phyloP scores from a whole-genome alignment of 2,888 invertebrate genomes.

The Caenorhabditis japonica region DNA sequence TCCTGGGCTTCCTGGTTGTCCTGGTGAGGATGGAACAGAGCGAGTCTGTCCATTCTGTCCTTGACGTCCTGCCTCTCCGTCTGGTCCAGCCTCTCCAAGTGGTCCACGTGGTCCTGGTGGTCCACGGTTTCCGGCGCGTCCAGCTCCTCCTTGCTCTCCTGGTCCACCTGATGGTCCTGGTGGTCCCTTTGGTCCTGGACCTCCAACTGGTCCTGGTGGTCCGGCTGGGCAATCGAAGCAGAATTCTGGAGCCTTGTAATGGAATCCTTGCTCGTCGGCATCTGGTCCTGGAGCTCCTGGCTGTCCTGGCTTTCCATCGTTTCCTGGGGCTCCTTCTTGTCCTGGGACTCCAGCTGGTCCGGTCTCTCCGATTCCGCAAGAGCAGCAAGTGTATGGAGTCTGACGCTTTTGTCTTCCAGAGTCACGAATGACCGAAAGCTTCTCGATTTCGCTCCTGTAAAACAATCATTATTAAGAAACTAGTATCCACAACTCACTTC shows the following conservation, averaged over 20 bases:
- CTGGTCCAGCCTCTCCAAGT: conserved; percentile 60
- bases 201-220: conserved; percentile 66
- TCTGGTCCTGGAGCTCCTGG: conserved; percentile 56
- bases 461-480: background rate
- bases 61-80: conserved; percentile 57
- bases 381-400: conserved; percentile 48
- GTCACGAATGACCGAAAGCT: conserved; percentile 25
- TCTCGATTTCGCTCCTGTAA: conserved; percentile 35
- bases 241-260: conserved; percentile 48
- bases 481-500: conserved; percentile 12
- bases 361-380: conserved; percentile 53
- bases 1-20: conserved; percentile 60
- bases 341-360: conserved; percentile 59
- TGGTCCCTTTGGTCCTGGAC: conserved; percentile 65
- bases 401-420: conserved; percentile 50
- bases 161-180: conserved; percentile 60
- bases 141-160: conserved; percentile 52
- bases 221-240: conserved; percentile 55
- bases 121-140: conserved; percentile 56
- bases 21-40: conserved; percentile 56
- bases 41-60: conserved; percentile 58
- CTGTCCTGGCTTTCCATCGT: conserved; percentile 50
- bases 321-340: conserved; percentile 54
- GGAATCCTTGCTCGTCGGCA: conserved; percentile 53
- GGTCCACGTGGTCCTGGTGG: conserved; percentile 60